Conservation (phyloP, 1,140 invertebrate species). For the Adoxophyes honmai region DNA sequence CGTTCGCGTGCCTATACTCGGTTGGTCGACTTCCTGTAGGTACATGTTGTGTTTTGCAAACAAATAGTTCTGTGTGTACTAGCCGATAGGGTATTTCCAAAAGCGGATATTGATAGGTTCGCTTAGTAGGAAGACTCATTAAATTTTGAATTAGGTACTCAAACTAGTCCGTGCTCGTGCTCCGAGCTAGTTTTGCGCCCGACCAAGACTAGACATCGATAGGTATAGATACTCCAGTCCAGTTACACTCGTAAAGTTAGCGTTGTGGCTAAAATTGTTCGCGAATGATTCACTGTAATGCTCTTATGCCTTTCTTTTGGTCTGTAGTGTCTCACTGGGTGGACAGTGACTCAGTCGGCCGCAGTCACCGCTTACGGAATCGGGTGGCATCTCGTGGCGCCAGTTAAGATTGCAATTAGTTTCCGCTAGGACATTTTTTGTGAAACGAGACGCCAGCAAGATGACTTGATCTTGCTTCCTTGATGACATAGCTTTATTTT, state of each 20-base stretch:
- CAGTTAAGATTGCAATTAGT: background rate
- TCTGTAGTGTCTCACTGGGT: constrained; percentile 1
- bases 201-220: no score
- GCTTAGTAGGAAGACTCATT: no score
- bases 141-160: no score
- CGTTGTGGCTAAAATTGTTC: no score
- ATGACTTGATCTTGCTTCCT: background rate
- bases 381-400: constrained; percentile 5
- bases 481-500: no score
- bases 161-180: no score
- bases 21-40: constrained; percentile 4
- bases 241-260: no score
- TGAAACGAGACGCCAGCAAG: background rate
- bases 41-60: constrained; percentile 4
- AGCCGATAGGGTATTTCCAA: background rate
- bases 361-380: constrained; percentile 1
- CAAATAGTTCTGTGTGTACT: background rate
- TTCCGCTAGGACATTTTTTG: constrained; percentile 3
- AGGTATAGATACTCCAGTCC: no score
- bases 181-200: no score
- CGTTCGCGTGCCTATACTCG: background rate
- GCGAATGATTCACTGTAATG: constrained; percentile 1
- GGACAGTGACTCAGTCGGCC: constrained; percentile 8
- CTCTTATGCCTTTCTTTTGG: background rate
- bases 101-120: background rate